phyloP scores from a whole-genome alignment of 2,888 invertebrate genomes.

The Leptinotarsa juncta region DNA sequence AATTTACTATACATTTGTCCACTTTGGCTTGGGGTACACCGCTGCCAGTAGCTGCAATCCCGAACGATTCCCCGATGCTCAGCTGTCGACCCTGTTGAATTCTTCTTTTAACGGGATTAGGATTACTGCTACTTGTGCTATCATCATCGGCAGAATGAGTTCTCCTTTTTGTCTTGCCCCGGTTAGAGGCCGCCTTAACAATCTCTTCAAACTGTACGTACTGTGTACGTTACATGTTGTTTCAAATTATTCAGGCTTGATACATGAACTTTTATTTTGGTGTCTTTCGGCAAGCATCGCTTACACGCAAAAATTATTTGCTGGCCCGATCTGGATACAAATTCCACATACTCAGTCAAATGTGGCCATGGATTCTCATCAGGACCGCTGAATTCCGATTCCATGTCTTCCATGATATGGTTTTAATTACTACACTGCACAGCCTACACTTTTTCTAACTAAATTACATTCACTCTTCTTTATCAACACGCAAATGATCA shows the following conservation, averaged over 20 bases:
- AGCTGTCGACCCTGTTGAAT: conserved; percentile 2
- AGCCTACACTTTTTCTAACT: conserved; percentile 3
- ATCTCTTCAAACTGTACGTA: conserved; percentile 1
- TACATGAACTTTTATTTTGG: conserved; percentile 6
- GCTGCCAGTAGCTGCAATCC: conserved; percentile 2
- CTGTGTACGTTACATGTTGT: conserved; percentile 5
- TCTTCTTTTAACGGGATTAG: conserved; percentile 5
- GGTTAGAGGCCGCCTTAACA: conserved; percentile 1
- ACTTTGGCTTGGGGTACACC: conserved; percentile 5
- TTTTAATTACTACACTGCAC: conserved; percentile 1
- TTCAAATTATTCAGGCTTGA: not conserved
- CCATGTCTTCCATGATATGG: conserved; percentile 5
- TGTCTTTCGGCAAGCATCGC: conserved; percentile 8
- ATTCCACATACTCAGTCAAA: not conserved
- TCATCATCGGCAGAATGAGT: not conserved
- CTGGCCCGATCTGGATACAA: conserved; percentile 10
- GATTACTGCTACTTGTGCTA: conserved; percentile 5
- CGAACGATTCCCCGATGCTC: conserved; percentile 5
- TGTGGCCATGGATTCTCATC: conserved; percentile 5
- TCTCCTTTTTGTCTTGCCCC: conserved; percentile 4
- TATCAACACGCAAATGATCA: conserved; percentile 5
- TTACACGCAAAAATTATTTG: conserved; percentile 11
- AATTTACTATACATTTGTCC: conserved; percentile 3
- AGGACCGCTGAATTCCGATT: not conserved
- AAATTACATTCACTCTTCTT: conserved; percentile 5